Evolutionary conservation across 2,113 vertebrate genomes (phyloP).

Genomic region (Euleptes europaea): DNA sequence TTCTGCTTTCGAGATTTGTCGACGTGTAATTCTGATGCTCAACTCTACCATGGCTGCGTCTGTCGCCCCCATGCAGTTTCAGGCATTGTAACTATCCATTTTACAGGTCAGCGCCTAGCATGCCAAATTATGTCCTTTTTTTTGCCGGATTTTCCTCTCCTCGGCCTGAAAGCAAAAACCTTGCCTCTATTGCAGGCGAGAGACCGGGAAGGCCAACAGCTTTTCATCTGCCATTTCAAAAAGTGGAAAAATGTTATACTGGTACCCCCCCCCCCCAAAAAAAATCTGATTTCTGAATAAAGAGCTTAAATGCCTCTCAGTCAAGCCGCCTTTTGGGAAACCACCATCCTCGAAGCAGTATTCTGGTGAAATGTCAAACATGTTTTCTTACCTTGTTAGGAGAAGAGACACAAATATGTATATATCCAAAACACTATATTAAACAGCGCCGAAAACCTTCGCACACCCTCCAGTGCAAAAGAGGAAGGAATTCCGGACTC

Average conservation of each 20-base stretch:
- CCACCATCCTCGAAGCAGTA: not conserved
- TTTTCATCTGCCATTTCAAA: not conserved
- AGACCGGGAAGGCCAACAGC: not conserved
- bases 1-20: not conserved
- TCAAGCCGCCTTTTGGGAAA: slow-evolving; percentile 7
- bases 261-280: too few species aligned
- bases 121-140: not conserved
- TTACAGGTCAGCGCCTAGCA: not conserved
- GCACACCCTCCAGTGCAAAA: slow-evolving; percentile 49
- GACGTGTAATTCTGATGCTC: not conserved
- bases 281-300: not conserved
- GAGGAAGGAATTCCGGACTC: slow-evolving; percentile 56
- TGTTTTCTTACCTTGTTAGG: slow-evolving; percentile 53
- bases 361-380: slow-evolving; percentile 8
- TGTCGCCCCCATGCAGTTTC: not conserved
- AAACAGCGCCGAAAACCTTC: slow-evolving; percentile 32
- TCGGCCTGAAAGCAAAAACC: not conserved
- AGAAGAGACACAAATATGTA: slow-evolving; percentile 21
- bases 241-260: not conserved
- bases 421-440: slow-evolving; percentile 13
- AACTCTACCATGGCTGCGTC: not conserved
- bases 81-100: not conserved
- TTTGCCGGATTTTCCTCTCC: not conserved
- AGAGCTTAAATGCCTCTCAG: not conserved
- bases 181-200: not conserved